Base-by-base conservation (phyloP, 2,113 vertebrate genomes). In the Lagopus muta region DNA sequence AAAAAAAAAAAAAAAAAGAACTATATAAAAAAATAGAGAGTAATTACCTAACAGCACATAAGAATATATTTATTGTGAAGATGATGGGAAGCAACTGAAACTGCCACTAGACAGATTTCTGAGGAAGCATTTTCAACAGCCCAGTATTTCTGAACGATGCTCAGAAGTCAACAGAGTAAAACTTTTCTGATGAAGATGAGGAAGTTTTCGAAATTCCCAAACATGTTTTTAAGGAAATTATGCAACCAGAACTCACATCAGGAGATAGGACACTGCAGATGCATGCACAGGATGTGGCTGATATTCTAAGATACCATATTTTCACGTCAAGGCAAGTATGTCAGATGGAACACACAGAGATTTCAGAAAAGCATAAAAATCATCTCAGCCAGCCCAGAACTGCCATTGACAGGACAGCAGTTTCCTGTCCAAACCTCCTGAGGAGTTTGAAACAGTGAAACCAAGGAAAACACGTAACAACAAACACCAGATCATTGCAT, bases 321-420 rank as follows among this genome's bases (percentile, higher is more conserved):
- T 75, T 80, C 75, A 66, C 0, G 3, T 42, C 58, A 77, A 54
- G 27, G 30, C 36, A 71, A 50, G 19, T 0, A 0, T 30, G 11
- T 43, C 61, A 72, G 61, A 42, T 11, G 22, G 15, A 47, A 13
- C 40, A 82, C 15, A 52, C 54, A 74, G 69, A 32, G n/a, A 30
- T 6, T 82, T 42, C 38, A 40, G 15, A 73, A 83, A 85, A 86
- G 18, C 17, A 42, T 54, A 52, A 61, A 11, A 84, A 13, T 5
- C 2, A 5, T 40, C 32, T 71, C 55, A 80, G 54, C 5, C 40
- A 64, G 73, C 8, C 8, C 43, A 64, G 7, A 38, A 52, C 15
- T 52, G 43, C 22, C 32, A 30, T 4, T 87, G 24, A 8, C 25
- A 48, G 43, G 45, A 80, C 1, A 36, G 36, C 8, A 25, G 72